Evolutionary conservation across 92 coral and sea anemone genomes (phyloP).

Genomic region (Parazoanthus darwini): DNA sequence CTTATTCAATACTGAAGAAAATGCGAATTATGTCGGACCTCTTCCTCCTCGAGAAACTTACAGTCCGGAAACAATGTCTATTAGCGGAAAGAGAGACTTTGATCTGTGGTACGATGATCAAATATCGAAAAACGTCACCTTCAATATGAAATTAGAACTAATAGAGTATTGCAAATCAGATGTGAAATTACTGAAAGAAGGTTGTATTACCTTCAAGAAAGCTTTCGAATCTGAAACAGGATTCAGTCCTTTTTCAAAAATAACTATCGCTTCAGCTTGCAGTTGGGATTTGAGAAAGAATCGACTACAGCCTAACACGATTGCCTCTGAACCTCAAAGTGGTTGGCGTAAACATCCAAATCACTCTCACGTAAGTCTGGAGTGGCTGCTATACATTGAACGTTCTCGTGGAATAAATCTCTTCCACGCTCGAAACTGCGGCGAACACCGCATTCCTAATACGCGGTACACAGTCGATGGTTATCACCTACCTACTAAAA

Average conservation of each 20-base stretch:
- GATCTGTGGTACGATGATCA: neutral
- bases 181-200: too few relatives aligned
- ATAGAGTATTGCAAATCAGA: too few relatives aligned
- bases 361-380: slow-evolving; percentile 14
- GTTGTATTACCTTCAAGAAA: too few relatives aligned
- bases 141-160: too few relatives aligned
- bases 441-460: slow-evolving; percentile 9
- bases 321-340: neutral
- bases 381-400: slow-evolving; percentile 4
- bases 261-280: too few relatives aligned
- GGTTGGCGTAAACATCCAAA: slow-evolving; percentile 11
- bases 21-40: neutral
- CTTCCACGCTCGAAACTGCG: slow-evolving; percentile 4
- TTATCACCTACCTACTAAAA: slow-evolving; percentile 6
- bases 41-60: neutral
- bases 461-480: neutral
- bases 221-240: too few relatives aligned
- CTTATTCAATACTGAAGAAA: neutral
- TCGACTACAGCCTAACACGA: too few relatives aligned
- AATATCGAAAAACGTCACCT: too few relatives aligned
- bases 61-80: neutral
- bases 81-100: neutral
- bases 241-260: too few relatives aligned
- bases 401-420: slow-evolving; percentile 4
- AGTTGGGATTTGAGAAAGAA: too few relatives aligned